Conservation (phyloP, 2,888 invertebrate species). For the Dromius quadrimaculatus region DNA sequence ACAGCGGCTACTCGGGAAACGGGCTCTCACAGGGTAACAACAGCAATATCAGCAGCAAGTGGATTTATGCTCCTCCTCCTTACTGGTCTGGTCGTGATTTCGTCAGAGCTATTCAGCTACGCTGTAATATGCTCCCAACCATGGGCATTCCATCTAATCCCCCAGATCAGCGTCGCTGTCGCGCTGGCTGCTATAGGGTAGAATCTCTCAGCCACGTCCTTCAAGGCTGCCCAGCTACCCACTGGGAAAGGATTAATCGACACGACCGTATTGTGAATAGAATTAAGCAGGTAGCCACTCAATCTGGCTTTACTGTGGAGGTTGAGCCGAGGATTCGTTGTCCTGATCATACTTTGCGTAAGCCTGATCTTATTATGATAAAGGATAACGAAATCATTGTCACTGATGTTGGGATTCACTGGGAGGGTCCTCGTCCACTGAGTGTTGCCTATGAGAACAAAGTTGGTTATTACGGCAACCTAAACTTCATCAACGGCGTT, state of each 20-base stretch:
- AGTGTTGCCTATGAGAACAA: background rate
- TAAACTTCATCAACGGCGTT: background rate
- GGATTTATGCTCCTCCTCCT: background rate
- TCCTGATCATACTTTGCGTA: background rate
- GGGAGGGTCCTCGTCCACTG: background rate
- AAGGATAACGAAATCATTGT: background rate
- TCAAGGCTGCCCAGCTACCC: background rate
- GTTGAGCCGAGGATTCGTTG: background rate
- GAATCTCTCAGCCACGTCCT: background rate
- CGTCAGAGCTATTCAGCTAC: background rate
- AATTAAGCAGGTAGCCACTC: background rate
- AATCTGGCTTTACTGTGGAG: background rate
- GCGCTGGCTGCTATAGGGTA: background rate
- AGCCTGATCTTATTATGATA: background rate
- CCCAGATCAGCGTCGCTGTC: background rate
- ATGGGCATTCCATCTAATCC: background rate
- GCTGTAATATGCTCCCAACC: background rate
- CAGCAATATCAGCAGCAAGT: background rate
- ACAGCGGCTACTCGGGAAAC: background rate
- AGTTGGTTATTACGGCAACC: background rate
- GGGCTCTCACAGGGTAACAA: background rate
- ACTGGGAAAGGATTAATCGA: background rate
- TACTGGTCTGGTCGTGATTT: background rate
- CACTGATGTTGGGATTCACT: background rate
- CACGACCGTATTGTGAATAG: background rate